Conservation (phyloP, 1,140 invertebrate species). For the Zaprionus gabonicus region DNA sequence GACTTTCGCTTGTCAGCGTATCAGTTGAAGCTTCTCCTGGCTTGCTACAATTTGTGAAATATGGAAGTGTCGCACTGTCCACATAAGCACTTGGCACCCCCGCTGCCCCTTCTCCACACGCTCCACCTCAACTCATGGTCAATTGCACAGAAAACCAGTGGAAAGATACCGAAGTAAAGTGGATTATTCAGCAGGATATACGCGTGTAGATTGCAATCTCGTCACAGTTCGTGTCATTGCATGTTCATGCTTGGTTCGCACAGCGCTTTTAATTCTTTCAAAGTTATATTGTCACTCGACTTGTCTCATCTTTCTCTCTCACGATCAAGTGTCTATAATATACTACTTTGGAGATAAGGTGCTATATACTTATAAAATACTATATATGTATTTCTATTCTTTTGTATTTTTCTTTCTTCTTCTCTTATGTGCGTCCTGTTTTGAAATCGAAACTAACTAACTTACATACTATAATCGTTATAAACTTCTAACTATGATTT, state of each 20-base stretch:
- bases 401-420: constrained; percentile 68
- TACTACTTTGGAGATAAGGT: constrained; percentile 6
- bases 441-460: constrained; percentile 52
- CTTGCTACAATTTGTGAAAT: constrained; percentile 2
- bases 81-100: background rate
- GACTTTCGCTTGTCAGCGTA: constrained; percentile 53
- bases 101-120: background rate
- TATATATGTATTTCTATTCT: constrained; percentile 52
- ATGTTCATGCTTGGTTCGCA: constrained; percentile 30
- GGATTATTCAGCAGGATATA: constrained; percentile 19
- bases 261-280: constrained; percentile 6
- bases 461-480: constrained; percentile 20
- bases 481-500: constrained; percentile 17
- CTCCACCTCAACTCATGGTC: constrained; percentile 57
- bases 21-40: constrained; percentile 13
- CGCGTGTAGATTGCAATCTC: constrained; percentile 25
- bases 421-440: constrained; percentile 70
- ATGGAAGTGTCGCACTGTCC: background rate
- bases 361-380: constrained; percentile 41
- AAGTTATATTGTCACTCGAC: constrained; percentile 8
- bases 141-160: constrained; percentile 55
- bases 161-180: constrained; percentile 21
- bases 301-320: constrained; percentile 47
- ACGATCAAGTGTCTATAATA: constrained; percentile 61
- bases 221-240: constrained; percentile 14